phyloP scores from a whole-genome alignment of 2,888 invertebrate genomes.

The Romanomermis culicivorax region DNA sequence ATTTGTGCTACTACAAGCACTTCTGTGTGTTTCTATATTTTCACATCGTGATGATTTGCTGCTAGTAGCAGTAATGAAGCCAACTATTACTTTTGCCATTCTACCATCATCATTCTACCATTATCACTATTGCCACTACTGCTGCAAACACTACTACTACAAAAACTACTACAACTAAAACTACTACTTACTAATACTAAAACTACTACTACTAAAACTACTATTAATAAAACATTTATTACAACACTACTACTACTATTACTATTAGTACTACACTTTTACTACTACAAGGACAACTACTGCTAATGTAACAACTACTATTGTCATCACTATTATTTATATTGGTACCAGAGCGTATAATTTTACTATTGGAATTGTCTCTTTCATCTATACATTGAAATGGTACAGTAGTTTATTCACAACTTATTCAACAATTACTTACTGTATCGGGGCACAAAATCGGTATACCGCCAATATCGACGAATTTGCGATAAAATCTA shows the following conservation, averaged over 20 bases:
- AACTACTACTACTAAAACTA: conserved; percentile 5
- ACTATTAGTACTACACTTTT: conserved; percentile 2
- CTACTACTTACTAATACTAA: conserved; percentile 7
- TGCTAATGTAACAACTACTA: conserved; percentile 5
- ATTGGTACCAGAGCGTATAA: conserved; percentile 1
- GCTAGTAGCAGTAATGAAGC: too few relatives aligned
- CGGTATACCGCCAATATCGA: too few relatives aligned
- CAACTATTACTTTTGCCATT: too few relatives aligned
- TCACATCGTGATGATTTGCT: too few relatives aligned
- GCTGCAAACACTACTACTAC: conserved; percentile 2
- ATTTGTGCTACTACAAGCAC: background rate
- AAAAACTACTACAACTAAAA: background rate
- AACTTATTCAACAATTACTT: too few relatives aligned
- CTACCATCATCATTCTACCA: too few relatives aligned
- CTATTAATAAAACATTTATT: conserved; percentile 2
- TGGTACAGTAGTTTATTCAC: too few relatives aligned
- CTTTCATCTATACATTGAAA: too few relatives aligned
- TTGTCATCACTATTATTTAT: conserved; percentile 1
- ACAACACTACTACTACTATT: conserved; percentile 5
- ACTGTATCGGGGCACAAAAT: too few relatives aligned
- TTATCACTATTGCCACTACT: conserved; percentile 5
- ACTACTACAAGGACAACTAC: conserved; percentile 5
- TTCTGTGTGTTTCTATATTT: too few relatives aligned
- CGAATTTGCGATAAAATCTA: too few relatives aligned
- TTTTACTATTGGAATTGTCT: conserved; percentile 1